phyloP scores from a whole-genome alignment of 2,888 invertebrate species.

The Aphelenchoides bicaudatus region DNA sequence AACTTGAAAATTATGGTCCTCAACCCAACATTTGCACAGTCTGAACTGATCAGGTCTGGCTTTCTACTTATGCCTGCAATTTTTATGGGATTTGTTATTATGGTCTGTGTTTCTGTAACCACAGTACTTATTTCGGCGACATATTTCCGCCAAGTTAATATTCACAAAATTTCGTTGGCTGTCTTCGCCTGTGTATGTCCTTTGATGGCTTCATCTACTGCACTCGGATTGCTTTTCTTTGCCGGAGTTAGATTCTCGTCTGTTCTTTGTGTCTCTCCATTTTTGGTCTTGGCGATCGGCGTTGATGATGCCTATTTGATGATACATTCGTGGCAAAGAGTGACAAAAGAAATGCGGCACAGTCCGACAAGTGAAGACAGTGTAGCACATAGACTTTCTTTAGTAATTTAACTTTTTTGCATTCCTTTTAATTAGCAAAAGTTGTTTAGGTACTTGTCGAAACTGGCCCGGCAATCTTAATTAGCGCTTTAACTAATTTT shows the following conservation, averaged over 20 bases:
- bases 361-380: constrained; percentile 37
- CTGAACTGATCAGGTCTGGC: constrained; percentile 39
- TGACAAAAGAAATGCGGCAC: constrained; percentile 36
- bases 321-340: constrained; percentile 54
- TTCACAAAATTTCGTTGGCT: constrained; percentile 45
- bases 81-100: constrained; percentile 50
- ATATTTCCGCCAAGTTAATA: constrained; percentile 40
- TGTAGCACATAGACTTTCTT: constrained; percentile 39
- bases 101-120: constrained; percentile 42
- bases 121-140: constrained; percentile 43
- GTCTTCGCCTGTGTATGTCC: constrained; percentile 48
- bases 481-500: constrained; percentile 57
- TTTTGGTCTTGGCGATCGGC: constrained; percentile 50
- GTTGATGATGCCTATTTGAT: constrained; percentile 54
- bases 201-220: constrained; percentile 51
- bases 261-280: constrained; percentile 51
- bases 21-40: constrained; percentile 47
- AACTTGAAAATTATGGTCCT: constrained; percentile 45
- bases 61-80: constrained; percentile 45
- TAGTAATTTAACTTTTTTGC: constrained; percentile 25
- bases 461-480: constrained; percentile 51
- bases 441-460: constrained; percentile 36
- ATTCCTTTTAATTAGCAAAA: constrained; percentile 1
- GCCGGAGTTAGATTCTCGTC: constrained; percentile 50
- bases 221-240: constrained; percentile 42